Conservation (phyloP, 1,140 invertebrate species). For the Leptoteleia sp. region DNA sequence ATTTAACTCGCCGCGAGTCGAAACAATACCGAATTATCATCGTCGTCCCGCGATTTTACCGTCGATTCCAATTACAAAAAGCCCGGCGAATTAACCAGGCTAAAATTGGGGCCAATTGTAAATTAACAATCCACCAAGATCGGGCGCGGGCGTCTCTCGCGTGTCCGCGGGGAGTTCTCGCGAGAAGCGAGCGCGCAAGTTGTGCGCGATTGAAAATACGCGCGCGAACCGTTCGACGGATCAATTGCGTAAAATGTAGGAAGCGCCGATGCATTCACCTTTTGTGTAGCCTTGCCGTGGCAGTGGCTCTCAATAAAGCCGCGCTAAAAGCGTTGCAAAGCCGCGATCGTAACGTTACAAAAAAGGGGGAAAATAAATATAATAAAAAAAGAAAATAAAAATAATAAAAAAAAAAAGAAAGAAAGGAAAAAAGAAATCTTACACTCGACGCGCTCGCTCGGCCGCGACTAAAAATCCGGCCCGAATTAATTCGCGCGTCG, state of each 20-base stretch:
- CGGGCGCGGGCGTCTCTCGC: no score
- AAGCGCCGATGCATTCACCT: conserved; percentile 80
- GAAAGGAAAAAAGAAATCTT: no score
- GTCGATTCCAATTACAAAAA: conserved; percentile 20
- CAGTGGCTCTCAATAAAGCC: conserved; percentile 76
- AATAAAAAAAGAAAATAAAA: no score
- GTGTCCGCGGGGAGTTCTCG: conserved; percentile 28
- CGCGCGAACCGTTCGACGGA: conserved; percentile 70
- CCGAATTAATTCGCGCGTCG: no score
- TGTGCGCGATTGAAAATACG: conserved; percentile 68
- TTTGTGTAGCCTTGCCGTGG: conserved; percentile 76
- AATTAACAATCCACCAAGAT: no score
- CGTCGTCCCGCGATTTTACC: conserved; percentile 8
- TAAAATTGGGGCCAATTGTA: conserved; percentile 21
- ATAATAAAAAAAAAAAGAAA: no score
- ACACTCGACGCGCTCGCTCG: no score
- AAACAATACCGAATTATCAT: conserved; percentile 29
- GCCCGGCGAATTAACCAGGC: conserved; percentile 5
- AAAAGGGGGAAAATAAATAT: no score
- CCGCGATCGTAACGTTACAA: conserved; percentile 35
- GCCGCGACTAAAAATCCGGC: neutral
- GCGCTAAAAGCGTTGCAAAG: conserved; percentile 23
- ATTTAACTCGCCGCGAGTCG: neutral
- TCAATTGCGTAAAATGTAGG: conserved; percentile 79
- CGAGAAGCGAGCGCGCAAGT: conserved; percentile 37